Conservation (phyloP, 2,888 invertebrate species). For the Mechanitis messenoides region DNA sequence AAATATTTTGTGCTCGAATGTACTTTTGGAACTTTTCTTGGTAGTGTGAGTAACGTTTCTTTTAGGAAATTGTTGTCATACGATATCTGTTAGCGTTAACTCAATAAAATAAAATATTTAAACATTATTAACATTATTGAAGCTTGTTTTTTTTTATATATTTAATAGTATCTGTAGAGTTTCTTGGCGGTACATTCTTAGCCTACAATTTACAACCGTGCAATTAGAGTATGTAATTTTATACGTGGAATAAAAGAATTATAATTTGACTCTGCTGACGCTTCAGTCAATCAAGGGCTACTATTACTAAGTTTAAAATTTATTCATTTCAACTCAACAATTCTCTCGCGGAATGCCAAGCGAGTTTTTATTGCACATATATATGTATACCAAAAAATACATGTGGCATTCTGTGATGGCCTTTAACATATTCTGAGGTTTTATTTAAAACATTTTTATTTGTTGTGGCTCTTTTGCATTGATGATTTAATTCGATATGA, state of each 20-base stretch:
- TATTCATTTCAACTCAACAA: constrained; percentile 26
- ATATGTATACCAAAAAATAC: background rate
- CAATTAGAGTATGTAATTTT: no score
- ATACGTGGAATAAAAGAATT: background rate
- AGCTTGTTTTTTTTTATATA: no score
- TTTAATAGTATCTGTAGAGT: no score
- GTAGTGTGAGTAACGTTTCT: constrained; percentile 5
- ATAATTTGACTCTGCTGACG: background rate
- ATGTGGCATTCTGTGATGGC: background rate
- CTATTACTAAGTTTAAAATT: constrained; percentile 28
- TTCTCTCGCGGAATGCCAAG: constrained; percentile 21
- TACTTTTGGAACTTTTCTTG: constrained; percentile 10
- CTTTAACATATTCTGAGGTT: no score
- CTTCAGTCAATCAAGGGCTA: constrained; percentile 11
- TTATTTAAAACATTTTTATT: no score
- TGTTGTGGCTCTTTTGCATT: no score
- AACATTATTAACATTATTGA: no score
- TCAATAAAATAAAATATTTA: no score
- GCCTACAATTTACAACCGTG: no score
- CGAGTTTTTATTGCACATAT: background rate
- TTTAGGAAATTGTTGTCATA: background rate
- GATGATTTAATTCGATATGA: no score
- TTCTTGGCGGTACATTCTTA: no score
- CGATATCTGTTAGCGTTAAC: no score
- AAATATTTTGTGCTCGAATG: constrained; percentile 17